Base-by-base conservation (phyloP, 64 coral and sea anemone genomes). In the Exaiptasia diaphana region DNA sequence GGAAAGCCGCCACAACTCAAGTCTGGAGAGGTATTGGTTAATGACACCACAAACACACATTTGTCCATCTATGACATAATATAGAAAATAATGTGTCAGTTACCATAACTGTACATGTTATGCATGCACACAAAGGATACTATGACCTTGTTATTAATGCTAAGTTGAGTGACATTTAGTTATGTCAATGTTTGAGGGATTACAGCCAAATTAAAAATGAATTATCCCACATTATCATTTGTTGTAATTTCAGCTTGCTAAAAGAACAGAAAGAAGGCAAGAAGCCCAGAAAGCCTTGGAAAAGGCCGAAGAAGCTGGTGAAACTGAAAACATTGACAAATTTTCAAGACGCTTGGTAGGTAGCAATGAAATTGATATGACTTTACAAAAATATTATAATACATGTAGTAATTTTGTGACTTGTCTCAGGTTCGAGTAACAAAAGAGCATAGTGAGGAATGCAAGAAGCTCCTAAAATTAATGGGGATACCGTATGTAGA, bases 1-100 rank as follows among this genome's bases (percentile, higher is more conserved):
- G 95, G 95, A 62, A 99, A 99, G 69, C 95, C 95, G 54, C 95
- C 95, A 67, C 84, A 89, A 26, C 50, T 99, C 65, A 99, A 99
- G 65, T 99, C 95, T 43, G 90, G 95, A 79, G 95, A 99, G 80
- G 95, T 99, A 93, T 53, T 33, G n/a, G n/a, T n/a, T n/a, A n/a
- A n/a, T n/a, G n/a, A n/a, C n/a, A n/a, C n/a, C n/a, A n/a, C n/a
- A n/a, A n/a, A n/a, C n/a, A n/a, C n/a, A 67, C 46, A 3, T 31
- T 67, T 42, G 15, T 49, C 12, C 26, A 3, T 30, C 15, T 12
- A 21, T 15, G 14, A 60, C 38, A 45, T 24, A 5, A 18, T 74
- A 44, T 7, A 4, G 4, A 36, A 34, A 32, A n/a, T n/a, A n/a
- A n/a, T n/a, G n/a, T n/a, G n/a, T n/a, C n/a, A n/a, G n/a, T n/a